A percentile compares a stretch with the other conserved stretches of the same genome.
Conservation (phyloP, 2,113 vertebrate species). For the Lonchura striata region DNA sequence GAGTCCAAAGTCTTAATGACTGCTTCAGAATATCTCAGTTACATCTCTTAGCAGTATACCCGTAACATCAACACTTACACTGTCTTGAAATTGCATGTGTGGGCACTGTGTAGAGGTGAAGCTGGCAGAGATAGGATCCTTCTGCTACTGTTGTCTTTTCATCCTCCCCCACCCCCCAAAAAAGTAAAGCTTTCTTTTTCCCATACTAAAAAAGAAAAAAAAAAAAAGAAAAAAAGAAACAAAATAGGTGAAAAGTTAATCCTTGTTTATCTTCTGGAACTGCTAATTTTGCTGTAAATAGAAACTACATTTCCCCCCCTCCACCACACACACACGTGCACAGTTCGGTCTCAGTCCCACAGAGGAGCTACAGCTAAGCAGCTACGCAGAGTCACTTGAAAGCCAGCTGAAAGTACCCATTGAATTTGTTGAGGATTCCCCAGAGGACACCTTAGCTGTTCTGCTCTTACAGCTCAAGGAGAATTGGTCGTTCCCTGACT, state of each 20-base stretch:
- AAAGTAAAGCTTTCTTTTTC: background rate
- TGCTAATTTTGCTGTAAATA: background rate
- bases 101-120: background rate
- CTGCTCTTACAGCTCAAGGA: slow-evolving; percentile 38
- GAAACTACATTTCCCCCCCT: background rate
- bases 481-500: background rate
- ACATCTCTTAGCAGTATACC: background rate
- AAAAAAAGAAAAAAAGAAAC: background rate
- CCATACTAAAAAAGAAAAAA: background rate
- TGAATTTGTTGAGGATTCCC: slow-evolving; percentile 29
- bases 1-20: background rate
- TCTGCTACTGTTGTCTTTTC: background rate
- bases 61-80: background rate
- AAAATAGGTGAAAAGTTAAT: background rate
- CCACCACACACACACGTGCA: rapidly evolving
- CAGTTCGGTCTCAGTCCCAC: background rate
- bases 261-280: background rate
- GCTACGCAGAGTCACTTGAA: background rate
- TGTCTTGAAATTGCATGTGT: background rate
- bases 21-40: background rate
- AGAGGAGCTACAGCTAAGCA: background rate
- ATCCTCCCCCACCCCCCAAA: rapidly evolving
- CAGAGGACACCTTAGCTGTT: slow-evolving; percentile 21
- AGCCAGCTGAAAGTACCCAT: slow-evolving; percentile 25
- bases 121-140: background rate